These are phyloP conservation scores for Hylyphantes graminicola DNA, from an alignment of 1,140 invertebrate species.

Conservation along the genomic window DNA sequence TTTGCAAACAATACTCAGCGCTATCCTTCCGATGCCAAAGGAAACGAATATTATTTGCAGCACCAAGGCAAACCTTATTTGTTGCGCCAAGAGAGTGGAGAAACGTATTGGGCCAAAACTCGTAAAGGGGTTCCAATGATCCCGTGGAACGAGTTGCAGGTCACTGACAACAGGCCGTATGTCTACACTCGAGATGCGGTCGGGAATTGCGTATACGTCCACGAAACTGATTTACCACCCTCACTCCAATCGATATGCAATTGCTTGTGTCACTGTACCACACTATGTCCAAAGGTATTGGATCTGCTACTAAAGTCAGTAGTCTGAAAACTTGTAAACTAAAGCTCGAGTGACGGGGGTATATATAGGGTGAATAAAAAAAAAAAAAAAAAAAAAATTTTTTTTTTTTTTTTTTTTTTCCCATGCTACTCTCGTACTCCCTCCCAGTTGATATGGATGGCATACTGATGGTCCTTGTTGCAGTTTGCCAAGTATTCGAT, in stretches of 20 bases:
- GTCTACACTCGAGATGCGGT: neutral
- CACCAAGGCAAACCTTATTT: neutral
- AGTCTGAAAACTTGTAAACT: too few species aligned
- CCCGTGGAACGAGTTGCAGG: neutral
- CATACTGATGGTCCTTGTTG: neutral
- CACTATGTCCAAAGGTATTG: neutral
- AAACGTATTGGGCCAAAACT: neutral
- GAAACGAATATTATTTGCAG: slow-evolving; percentile 12
- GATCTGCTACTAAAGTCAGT: too few species aligned
- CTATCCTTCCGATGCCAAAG: neutral
- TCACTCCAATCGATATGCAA: neutral
- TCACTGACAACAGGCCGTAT: neutral
- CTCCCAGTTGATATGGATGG: neutral
- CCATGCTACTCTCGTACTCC: too few species aligned
- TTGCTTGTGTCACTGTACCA: neutral
- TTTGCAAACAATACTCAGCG: neutral
- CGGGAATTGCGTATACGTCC: neutral
- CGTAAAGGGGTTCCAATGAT: neutral
- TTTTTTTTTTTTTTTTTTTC: too few species aligned
- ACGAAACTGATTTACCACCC: neutral
- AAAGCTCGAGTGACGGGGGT: too few species aligned
- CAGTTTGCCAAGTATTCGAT: slow-evolving; percentile 5
- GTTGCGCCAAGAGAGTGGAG: neutral
- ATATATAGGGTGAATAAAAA: too few species aligned
- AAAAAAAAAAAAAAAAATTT: too few species aligned